Evolutionary conservation across 2,888 invertebrate genomes (phyloP).

Genomic region (Gari tellinella): DNA sequence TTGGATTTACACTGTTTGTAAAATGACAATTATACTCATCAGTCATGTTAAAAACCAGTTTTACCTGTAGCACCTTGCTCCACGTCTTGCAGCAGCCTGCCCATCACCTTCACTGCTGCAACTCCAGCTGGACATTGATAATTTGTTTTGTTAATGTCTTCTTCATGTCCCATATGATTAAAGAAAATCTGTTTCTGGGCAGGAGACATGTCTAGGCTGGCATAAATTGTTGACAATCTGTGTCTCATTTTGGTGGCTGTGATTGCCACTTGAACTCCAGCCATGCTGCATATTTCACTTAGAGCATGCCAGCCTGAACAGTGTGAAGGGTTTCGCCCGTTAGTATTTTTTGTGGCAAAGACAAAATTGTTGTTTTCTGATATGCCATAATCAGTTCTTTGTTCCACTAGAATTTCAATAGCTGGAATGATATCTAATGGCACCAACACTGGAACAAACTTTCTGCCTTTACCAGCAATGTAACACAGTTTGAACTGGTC

Average conservation of each 20-base stretch:
- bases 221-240: slow-evolving; percentile 13
- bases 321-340: neutral
- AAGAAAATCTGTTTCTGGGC: slow-evolving; percentile 30
- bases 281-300: slow-evolving; percentile 2
- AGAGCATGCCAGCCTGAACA: slow-evolving; percentile 19
- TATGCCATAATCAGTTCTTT: slow-evolving; percentile 11
- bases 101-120: slow-evolving; percentile 46
- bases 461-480: slow-evolving; percentile 3
- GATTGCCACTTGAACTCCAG: neutral
- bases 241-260: slow-evolving; percentile 24
- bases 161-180: slow-evolving; percentile 21
- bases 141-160: slow-evolving; percentile 10
- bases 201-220: slow-evolving; percentile 15
- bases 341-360: slow-evolving; percentile 3
- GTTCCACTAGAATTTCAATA: neutral
- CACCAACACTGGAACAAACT: slow-evolving; percentile 7
- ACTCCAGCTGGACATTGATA: slow-evolving; percentile 19
- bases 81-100: slow-evolving; percentile 36
- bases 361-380: slow-evolving; percentile 9
- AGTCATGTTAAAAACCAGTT: no score
- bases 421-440: neutral
- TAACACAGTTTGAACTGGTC: neutral
- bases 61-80: slow-evolving; percentile 11
- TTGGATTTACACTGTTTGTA: no score
- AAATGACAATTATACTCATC: no score